A percentile compares a stretch with the other conserved stretches of the same genome.
Evolutionary conservation across 2,888 invertebrate genomes (phyloP).

Genomic region (Lepas anatifera): DNA sequence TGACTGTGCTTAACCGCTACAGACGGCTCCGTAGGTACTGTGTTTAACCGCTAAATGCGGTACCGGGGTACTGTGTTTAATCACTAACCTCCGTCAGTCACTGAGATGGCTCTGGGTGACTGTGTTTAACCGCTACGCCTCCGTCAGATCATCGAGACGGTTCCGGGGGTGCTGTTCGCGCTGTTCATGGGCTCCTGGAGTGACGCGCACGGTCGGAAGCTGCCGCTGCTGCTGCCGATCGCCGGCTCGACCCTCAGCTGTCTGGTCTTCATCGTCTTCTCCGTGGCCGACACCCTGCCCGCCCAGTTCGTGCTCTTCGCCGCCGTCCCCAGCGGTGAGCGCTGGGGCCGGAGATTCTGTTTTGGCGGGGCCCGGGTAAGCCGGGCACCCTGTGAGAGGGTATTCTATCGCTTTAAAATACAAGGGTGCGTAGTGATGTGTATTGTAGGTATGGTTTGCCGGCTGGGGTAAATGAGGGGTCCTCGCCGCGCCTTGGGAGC

Average conservation of each 20-base stretch:
- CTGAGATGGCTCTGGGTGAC: too few species aligned
- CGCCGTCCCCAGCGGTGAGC: neutral
- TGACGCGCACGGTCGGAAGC: neutral
- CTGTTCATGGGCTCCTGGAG: slow-evolving; percentile 8
- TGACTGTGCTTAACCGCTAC: too few species aligned
- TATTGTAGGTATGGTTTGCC: too few species aligned
- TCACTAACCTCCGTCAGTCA: too few species aligned
- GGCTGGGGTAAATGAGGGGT: too few species aligned
- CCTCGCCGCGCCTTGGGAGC: too few species aligned
- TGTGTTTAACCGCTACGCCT: too few species aligned
- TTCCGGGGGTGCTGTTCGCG: neutral
- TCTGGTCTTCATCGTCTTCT: neutral
- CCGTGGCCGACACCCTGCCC: neutral
- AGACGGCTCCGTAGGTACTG: too few species aligned
- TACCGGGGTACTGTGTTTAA: too few species aligned
- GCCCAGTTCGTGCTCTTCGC: neutral
- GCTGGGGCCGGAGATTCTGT: neutral
- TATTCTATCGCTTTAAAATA: neutral
- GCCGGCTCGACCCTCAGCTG: neutral
- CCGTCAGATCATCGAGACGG: neutral
- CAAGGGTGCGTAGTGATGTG: neutral
- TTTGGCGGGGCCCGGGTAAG: too few species aligned
- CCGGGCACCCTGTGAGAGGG: too few species aligned
- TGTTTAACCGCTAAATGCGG: too few species aligned
- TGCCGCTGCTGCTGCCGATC: slow-evolving; percentile 7